These are phyloP conservation scores for Tetramorium parvispinum DNA, from an alignment of 1,140 invertebrate species.

Conservation along the genomic window DNA sequence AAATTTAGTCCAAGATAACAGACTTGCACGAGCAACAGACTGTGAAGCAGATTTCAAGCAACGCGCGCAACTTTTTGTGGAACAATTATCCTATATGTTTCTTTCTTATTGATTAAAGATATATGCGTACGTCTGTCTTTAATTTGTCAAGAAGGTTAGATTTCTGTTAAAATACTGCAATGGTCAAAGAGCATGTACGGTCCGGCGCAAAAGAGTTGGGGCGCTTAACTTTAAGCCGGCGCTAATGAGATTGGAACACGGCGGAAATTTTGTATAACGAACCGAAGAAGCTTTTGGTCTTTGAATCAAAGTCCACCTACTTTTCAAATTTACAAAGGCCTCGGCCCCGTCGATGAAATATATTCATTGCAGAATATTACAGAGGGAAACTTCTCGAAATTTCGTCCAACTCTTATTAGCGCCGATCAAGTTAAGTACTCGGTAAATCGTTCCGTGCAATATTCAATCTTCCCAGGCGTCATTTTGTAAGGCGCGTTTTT, in stretches of 20 bases:
- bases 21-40: background rate
- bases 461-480: background rate
- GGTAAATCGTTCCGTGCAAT: background rate
- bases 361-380: constrained; percentile 1
- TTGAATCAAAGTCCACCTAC: constrained; percentile 77
- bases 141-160: constrained; percentile 59
- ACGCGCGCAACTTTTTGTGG: background rate
- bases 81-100: background rate
- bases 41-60: background rate
- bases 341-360: constrained; percentile 49
- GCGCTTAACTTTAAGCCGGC: constrained; percentile 80
- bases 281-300: constrained; percentile 79
- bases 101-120: background rate
- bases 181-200: constrained; percentile 64
- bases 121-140: constrained; percentile 21
- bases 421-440: background rate
- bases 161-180: constrained; percentile 49
- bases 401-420: constrained; percentile 34
- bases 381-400: constrained; percentile 12
- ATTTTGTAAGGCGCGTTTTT: background rate
- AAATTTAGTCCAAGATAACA: background rate
- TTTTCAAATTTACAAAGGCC: constrained; percentile 76
- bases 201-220: constrained; percentile 75
- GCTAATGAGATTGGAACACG: constrained; percentile 78
- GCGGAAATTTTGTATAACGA: constrained; percentile 75